Percentiles rank a stretch among this genome's conserved stretches.
phyloP scores from a whole-genome alignment of 2,797 vertebrate genomes.

The Rhinatrema bivittatum region DNA sequence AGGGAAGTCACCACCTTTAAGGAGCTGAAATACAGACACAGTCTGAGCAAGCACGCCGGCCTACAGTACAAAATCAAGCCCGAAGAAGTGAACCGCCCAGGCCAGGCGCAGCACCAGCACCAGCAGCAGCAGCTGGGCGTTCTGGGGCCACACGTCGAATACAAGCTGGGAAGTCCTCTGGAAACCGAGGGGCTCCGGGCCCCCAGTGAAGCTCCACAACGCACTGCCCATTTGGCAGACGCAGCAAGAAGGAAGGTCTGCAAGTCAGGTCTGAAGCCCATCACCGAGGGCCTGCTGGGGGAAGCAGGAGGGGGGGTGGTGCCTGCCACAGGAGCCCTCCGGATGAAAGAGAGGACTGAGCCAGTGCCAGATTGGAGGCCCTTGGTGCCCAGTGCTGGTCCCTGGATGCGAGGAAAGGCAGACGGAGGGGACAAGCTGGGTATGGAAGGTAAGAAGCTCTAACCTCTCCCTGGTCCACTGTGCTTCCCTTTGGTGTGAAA shows the following conservation, averaged over 20 bases:
- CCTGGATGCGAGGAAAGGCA: background rate
- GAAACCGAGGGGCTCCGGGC: background rate
- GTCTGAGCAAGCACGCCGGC: constrained; percentile 43
- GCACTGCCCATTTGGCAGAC: constrained; percentile 11
- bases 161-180: constrained; percentile 16
- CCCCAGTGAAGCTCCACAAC: background rate
- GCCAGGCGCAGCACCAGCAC: background rate
- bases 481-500: too few relatives aligned
- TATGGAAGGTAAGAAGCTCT: constrained; percentile 64
- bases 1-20: constrained; percentile 76
- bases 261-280: constrained; percentile 62
- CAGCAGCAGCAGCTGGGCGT: accelerated
- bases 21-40: constrained; percentile 70
- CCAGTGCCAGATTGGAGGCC: accelerated
- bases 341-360: background rate
- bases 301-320: constrained; percentile 1
- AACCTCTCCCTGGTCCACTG: background rate
- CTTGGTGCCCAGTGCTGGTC: accelerated
- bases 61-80: constrained; percentile 3
- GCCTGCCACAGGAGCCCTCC: background rate
- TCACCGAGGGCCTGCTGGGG: constrained; percentile 38
- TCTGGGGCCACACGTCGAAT: constrained; percentile 17
- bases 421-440: constrained; percentile 44
- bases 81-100: too few relatives aligned
- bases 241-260: constrained; percentile 39